Evolutionary conservation across 1,140 invertebrate genomes (phyloP), one percentile per base, ranked within the genome.

Genomic region (Cephus cinctus): DNA sequence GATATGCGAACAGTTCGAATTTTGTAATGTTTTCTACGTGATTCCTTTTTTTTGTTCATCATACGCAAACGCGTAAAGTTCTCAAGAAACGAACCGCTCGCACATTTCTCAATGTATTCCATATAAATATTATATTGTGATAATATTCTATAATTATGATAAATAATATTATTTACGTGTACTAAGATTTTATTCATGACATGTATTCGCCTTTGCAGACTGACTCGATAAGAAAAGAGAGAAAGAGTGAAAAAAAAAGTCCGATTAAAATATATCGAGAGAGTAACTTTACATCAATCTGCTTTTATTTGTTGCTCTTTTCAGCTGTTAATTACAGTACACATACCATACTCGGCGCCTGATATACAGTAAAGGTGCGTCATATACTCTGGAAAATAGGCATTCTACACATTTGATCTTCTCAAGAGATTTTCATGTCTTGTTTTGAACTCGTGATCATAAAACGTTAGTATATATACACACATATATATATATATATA

Each of bases 51-150:
- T 30, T 14, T 20, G 5, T n/a, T 15, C 25, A 31, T 19, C n/a
- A 11, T 43, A 27, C 15, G 18, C 16, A 8, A 25, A 22, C 12
- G 18, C 16, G 19, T 6, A 30, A n/a, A 15, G 11, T n/a, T 14
- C 3, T n/a, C 12, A 18, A 11, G 6, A 43, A 43, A 36, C 11
- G 32, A 35, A 27, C 22, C 50, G 36, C 49, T 57, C 44, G 56
- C 23, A 56, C 45, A 55, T 31, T 44, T 52, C 44, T 59, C 61
- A 65, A 57, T 49, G 47, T 68, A 70, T 70, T 65, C 64, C 66
- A 60, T 63, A 57, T 58, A 62, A 65, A 60, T 47, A 52, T 54
- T 66, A 54, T 70, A 68, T 67, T 70, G 67, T 70, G 67, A 70
- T 70, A 70, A 54, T 69, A 61, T 51, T 53, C 55, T 47, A 54